These are phyloP conservation scores for Papilio helenus DNA, from an alignment of 1,140 invertebrate species.

Conservation along the genomic window DNA sequence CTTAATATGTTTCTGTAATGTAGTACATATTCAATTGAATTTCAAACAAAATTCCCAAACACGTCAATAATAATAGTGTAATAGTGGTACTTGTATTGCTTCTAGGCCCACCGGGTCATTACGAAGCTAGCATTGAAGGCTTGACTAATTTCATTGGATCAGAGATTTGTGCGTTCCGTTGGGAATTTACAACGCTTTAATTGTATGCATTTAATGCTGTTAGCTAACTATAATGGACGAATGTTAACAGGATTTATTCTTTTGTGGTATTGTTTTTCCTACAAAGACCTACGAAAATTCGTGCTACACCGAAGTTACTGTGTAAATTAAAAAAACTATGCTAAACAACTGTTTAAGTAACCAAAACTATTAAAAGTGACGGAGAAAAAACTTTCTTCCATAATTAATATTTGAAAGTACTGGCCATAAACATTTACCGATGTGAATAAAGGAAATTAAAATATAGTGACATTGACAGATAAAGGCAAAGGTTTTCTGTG, in stretches of 20 bases:
- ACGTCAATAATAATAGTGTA: background rate
- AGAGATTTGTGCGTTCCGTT: conserved; percentile 31
- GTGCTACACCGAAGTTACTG: too few species aligned
- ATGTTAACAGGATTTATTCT: conserved; percentile 13
- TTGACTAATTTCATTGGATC: conserved; percentile 35
- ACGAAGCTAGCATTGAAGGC: conserved; percentile 30
- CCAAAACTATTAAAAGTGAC: too few species aligned
- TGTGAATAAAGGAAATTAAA: too few species aligned
- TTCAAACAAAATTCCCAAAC: background rate
- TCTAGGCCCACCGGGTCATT: conserved; percentile 25
- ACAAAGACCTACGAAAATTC: too few species aligned
- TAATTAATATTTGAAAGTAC: too few species aligned
- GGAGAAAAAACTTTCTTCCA: too few species aligned
- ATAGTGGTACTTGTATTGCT: conserved; percentile 11
- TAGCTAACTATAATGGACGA: conserved; percentile 18
- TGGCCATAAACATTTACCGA: too few species aligned
- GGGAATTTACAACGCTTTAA: conserved; percentile 24
- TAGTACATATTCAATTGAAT: background rate
- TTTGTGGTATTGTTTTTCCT: background rate
- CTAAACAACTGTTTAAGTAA: too few species aligned
- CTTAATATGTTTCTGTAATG: too few species aligned
- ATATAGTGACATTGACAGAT: background rate
- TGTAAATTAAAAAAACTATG: too few species aligned
- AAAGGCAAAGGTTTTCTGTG: background rate
- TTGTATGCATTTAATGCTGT: conserved; percentile 10